Evolutionary conservation across 2,113 vertebrate genomes (phyloP), one percentile per base, ranked within the genome.

Genomic region (Prietella phreatophila): DNA sequence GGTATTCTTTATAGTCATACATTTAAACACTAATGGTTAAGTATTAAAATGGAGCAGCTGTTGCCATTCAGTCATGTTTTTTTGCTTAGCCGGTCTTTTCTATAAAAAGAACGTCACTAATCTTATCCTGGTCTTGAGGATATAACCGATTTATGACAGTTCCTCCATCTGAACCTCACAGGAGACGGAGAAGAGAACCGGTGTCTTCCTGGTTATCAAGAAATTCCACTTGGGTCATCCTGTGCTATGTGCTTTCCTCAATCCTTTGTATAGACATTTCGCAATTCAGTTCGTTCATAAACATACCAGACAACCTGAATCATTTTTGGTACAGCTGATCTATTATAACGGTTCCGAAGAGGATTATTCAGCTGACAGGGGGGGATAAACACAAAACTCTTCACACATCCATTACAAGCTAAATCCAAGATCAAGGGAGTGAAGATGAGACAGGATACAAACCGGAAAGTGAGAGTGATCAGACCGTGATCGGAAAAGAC

Each of bases 221-320:
- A 69, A 65, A 86, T 80, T 80, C 85, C 58, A 53, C 10, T 33
- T 30, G 1, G 65, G 25, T 87, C 55, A 50, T 83, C 71, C 56
- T 75, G 55, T 25, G 6, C 86, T 61, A 53, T 5, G 22, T 36
- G 27, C 61, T 65, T 84, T 83, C n/a, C 17, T 39, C 33, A 76
- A 60, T 39, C 30, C 56, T 73, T 65, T n/a, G 82, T 22, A n/a
- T n/a, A 39, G 86, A 33, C 14, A n/a, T 81, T 82, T 56, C 50
- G 4, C 3, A 39, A 56, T 71, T 47, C 55, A 14, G 65, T 50
- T 69, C 5, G 5, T 87, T 42, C 55, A 10, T 25, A 50, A 71
- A 58, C 25, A 55, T 87, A 47, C 79, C 33, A 58, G 65, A 71
- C 63, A 82, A 83, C 5, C 55, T 50, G 80, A 83, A 61, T 75